Evolutionary conservation across 2,797 vertebrate genomes (phyloP), one percentile per base, ranked within the genome.

Genomic region (Fratercula arctica): DNA sequence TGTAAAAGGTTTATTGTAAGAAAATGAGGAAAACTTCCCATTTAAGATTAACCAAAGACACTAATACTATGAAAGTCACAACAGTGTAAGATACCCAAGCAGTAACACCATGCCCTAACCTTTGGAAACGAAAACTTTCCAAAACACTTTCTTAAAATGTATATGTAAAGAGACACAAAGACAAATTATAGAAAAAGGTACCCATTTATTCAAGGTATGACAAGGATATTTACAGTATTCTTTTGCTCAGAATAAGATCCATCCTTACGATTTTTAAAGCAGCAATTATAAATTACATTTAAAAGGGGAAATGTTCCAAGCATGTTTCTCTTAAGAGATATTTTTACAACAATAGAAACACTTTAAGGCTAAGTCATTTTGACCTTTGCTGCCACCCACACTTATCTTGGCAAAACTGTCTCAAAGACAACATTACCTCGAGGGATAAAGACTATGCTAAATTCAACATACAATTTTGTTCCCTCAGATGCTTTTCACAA

Each of bases 161-260:
- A 21, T 35, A 80, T 1, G 7, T 7, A n/a, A 85, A 82, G 24
- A 95, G 51, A 96, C 87, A 96, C 63, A 33, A 21, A 89, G 92
- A 60, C 89, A 75, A 69, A 92, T 93, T 68, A 84, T 98, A 98
- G 93, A 98, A 98, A 98, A 98, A 98, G 96, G 95, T 98, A 97
- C 85, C 96, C 97, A 97, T 98, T 98, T 98, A 98, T 98, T 98
- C 97, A 98, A 98, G 97, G 95, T 98, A 98, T 98, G 97, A 98
- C 98, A 98, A 98, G 91, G 97, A 92, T 98, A 98, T 98, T 98
- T 98, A 98, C 98, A 98, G 95, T 96, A 97, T 92, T 97, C 72
- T 91, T 96, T 96, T 97, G 67, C 77, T 96, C 96, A 96, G 93
- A 96, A 80, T 87, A 97, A 96, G 95, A 94, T 96, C 93, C 96